Conservation (phyloP, 2,888 invertebrate genomes). For the Teleogryllus oceanicus region DNA sequence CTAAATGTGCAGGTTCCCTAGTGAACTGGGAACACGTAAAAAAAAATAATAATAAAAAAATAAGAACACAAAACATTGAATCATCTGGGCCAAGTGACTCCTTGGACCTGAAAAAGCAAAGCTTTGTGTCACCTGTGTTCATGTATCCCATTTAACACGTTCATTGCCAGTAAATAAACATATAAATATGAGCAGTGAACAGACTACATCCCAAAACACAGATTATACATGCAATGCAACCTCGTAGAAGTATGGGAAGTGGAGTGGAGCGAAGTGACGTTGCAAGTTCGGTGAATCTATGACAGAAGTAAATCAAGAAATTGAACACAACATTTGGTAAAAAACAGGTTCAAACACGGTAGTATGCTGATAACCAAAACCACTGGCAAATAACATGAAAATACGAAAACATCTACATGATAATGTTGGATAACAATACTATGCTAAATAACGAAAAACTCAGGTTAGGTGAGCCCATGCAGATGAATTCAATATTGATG, state of each 20-base stretch:
- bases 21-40: background rate
- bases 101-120: conserved; percentile 11
- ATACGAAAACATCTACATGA: background rate
- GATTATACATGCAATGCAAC: conserved; percentile 11
- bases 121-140: conserved; percentile 18
- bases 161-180: conserved; percentile 2
- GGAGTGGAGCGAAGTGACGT: conserved; percentile 18
- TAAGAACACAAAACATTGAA: background rate
- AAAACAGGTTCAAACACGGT: conserved; percentile 2
- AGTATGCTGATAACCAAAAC: conserved; percentile 18
- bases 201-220: conserved; percentile 12
- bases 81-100: conserved; percentile 9
- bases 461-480: background rate
- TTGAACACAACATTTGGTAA: conserved; percentile 4
- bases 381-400: conserved; percentile 1
- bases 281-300: conserved; percentile 18
- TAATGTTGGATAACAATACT: conserved; percentile 18
- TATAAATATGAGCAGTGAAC: background rate
- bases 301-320: conserved; percentile 12
- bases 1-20: conserved; percentile 6
- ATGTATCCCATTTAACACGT: background rate
- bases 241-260: conserved; percentile 3
- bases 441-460: background rate
- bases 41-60: background rate
- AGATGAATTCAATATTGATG: background rate